These are phyloP conservation scores for Coluber constrictor DNA, from an alignment of 2,797 vertebrate species.

Conservation along the genomic window DNA sequence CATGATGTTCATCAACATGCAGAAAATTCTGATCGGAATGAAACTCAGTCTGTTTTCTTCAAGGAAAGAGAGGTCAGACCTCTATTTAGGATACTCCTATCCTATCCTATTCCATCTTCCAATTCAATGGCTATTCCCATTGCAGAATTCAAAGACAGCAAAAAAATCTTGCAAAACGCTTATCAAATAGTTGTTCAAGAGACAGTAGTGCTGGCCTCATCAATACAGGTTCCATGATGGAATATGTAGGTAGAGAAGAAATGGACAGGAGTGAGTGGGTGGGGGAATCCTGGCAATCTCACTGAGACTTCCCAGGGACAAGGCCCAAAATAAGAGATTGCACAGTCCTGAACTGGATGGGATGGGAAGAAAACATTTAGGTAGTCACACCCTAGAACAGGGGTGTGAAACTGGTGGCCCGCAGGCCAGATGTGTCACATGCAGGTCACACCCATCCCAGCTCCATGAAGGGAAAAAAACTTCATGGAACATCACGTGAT, in stretches of 20 bases:
- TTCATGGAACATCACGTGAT: no score
- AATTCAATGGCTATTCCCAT: background rate
- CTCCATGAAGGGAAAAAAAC: no score
- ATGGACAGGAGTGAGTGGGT: no score
- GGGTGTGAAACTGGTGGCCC: no score
- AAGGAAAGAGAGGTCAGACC: background rate
- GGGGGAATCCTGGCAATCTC: no score
- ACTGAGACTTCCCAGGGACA: no score
- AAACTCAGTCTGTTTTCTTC: background rate
- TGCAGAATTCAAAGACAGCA: background rate
- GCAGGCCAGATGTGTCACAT: rapidly evolving
- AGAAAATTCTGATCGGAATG: background rate
- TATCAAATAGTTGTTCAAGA: background rate
- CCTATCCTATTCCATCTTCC: background rate
- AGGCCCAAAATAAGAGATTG: no score
- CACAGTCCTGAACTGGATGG: no score
- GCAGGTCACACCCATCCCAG: no score
- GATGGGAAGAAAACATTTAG: no score
- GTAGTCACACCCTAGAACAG: no score
- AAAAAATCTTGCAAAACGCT: background rate
- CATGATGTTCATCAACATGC: background rate
- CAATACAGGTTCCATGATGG: background rate
- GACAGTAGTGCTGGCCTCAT: background rate
- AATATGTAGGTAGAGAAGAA: no score
- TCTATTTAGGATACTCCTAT: background rate